phyloP scores from a whole-genome alignment of 1,140 invertebrate species.

The Drusus annulatus region DNA sequence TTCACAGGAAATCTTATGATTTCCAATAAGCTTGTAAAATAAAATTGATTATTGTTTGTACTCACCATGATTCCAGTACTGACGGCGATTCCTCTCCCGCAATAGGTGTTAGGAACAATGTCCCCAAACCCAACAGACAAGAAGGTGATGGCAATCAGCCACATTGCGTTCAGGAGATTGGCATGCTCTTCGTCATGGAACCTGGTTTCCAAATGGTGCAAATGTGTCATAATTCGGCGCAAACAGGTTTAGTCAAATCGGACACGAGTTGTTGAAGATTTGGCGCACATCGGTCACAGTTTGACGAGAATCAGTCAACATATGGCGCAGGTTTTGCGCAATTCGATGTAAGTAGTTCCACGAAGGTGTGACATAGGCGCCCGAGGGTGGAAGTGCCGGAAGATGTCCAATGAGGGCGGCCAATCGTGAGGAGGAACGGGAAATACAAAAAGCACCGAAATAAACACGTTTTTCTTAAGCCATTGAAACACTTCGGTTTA shows the following conservation, averaged over 20 bases:
- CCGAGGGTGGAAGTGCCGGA: not conserved
- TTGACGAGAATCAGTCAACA: not conserved
- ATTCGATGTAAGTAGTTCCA: not conserved
- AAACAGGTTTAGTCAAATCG: not conserved
- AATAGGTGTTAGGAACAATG: conserved; percentile 99
- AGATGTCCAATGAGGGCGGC: conserved; percentile 2
- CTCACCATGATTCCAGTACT: conserved; percentile 99
- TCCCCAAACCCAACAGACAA: conserved; percentile 99
- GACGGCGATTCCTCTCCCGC: conserved; percentile 97
- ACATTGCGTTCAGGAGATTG: conserved; percentile 98
- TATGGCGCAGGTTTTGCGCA: not conserved
- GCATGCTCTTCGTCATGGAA: conserved; percentile 97
- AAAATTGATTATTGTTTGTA: conserved; percentile 48
- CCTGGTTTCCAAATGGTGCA: conserved; percentile 71
- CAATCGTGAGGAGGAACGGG: not conserved
- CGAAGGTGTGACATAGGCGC: not conserved
- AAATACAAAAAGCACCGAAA: conserved; percentile 17
- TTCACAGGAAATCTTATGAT: too few species aligned
- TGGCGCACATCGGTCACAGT: not conserved
- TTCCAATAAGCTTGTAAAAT: not conserved
- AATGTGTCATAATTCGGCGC: not conserved
- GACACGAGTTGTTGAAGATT: not conserved
- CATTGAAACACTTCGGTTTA: too few species aligned
- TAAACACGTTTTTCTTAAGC: conserved; percentile 34
- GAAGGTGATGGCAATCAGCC: conserved; percentile 98